Base-by-base conservation (phyloP, 2,113 vertebrate species). In the Proterorhinus semilunaris region DNA sequence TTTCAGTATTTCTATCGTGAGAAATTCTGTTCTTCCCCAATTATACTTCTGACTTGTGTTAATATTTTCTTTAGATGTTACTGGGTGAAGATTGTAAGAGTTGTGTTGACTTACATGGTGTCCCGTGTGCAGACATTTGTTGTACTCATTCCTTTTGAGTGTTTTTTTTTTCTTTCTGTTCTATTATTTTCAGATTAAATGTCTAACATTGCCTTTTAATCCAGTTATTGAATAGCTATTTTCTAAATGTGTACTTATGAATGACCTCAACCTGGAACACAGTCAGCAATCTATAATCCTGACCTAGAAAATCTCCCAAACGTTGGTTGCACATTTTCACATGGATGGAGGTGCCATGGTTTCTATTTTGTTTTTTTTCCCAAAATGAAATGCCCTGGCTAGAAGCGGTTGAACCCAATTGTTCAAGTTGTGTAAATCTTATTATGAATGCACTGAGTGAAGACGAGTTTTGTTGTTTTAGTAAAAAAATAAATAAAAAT, bases 371-470 rank as follows among this genome's bases (percentile, higher is more conserved):
- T 68, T 63, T 63, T 36, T 36, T 36, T 36, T 36, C 4, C 57
- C 71, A 83, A 85, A 84, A 66, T 74, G 10, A 79, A 80, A 63
- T 55, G 66, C 42, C 57, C 46, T 17, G 17, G 58, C 68, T 76
- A 68, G 57, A 57, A 81, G 50, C 52, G 73, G 54, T 12, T 49
- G 66, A 73, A 21, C 43, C 21, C 50, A 53, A 62, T 45, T 68
- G 45, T 74, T 76, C 69, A 66, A 69, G 43, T 78, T 75, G 59
- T 78, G 57, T 61, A 64, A 54, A 81, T 21, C 65, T 65, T 75
- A 51, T 65, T 86, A 80, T 51, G 85, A 82, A 78, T 79, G 79
- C 82, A 87, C 82, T 86, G 80, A 90, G 55, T 71, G 76, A 79
- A 17, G 17, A 82, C 78, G 69, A 69, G 75, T 66, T 80, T 68